Evolutionary conservation across 2,113 vertebrate species (phyloP), one percentile per base, ranked within the genome.

Genomic region (Callithrix jacchus): DNA sequence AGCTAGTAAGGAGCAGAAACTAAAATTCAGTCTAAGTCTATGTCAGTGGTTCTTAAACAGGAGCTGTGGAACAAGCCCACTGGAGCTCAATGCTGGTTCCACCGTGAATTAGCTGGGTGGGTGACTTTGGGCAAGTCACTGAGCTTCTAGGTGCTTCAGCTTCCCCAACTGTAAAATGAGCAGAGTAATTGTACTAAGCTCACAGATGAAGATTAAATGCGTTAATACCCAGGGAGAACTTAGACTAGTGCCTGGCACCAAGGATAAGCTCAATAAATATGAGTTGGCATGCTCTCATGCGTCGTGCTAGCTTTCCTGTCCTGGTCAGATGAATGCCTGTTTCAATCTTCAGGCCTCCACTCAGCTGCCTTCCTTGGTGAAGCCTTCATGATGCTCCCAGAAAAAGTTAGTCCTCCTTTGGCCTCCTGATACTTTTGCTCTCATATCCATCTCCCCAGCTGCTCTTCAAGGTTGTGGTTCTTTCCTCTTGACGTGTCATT

Each of bases 381-480:
- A 70, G 17, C 6, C n/a, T 71, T 74, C 27, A 23, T 5, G 27
- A 80, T 0, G 14, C 42, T 42, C 37, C 58, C 30, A 40, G 40
- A 23, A 54, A 93, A 71, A n/a, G 32, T n/a, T 20, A 8, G 21
- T 71, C 10, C 32, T 70, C 49, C 37, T 73, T 8, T 35, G 79
- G 64, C 25, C 18, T 61, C 54, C 82, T 9, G 7, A 85, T 66
- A 49, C 25, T 37, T 80, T 20, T 49, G 64, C 45, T 74, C 49
- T 18, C 5, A 1, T 1, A 3, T 27, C 76, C n/a, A 1, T n/a
- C 47, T 25, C 18, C 8, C 52, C 8, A 5, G 9, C 20, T 47
- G 6, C 10, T 35, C 47, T 71, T 47, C 1, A 3, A 61, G 1
- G n/a, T 11, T 47, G n/a, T 73, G 49, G n/a, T 21, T 77, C 77